Conservation (phyloP, 2,797 vertebrate genomes). For the Spinus olivaceus region DNA sequence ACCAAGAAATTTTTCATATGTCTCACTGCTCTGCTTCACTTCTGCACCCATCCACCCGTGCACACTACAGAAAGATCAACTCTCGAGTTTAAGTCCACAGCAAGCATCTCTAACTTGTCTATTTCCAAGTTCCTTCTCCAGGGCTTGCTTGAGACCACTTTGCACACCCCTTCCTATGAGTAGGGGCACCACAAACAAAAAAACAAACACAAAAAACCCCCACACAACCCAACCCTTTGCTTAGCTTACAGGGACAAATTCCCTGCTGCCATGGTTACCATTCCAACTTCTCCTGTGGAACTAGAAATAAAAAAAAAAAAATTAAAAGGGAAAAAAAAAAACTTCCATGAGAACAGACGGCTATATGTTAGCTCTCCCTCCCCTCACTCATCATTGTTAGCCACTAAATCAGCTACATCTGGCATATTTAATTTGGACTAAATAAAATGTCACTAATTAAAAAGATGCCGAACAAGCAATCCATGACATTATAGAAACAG, state of each 20-base stretch:
- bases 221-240: slow-evolving; percentile 29
- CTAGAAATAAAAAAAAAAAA: background rate
- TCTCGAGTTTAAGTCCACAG: background rate
- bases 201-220: background rate
- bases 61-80: background rate
- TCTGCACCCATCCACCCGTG: background rate
- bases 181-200: background rate
- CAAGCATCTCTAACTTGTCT: background rate
- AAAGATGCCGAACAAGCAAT: slow-evolving; percentile 14
- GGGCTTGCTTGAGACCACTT: background rate
- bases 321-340: background rate
- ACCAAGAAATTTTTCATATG: background rate
- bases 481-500: slow-evolving; percentile 25
- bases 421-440: slow-evolving; percentile 46
- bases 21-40: background rate
- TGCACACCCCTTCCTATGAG: background rate
- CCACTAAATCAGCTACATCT: slow-evolving; percentile 44
- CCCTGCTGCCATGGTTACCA: slow-evolving; percentile 46
- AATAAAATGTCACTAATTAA: slow-evolving; percentile 54
- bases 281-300: slow-evolving; percentile 47
- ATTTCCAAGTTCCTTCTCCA: background rate
- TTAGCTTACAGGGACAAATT: slow-evolving; percentile 39
- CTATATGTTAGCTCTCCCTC: slow-evolving; percentile 46
- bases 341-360: slow-evolving; percentile 46
- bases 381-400: slow-evolving; percentile 41